These are phyloP conservation scores for Holacanthus passer DNA, from an alignment of 2,113 vertebrate genomes.

Conservation along the genomic window DNA sequence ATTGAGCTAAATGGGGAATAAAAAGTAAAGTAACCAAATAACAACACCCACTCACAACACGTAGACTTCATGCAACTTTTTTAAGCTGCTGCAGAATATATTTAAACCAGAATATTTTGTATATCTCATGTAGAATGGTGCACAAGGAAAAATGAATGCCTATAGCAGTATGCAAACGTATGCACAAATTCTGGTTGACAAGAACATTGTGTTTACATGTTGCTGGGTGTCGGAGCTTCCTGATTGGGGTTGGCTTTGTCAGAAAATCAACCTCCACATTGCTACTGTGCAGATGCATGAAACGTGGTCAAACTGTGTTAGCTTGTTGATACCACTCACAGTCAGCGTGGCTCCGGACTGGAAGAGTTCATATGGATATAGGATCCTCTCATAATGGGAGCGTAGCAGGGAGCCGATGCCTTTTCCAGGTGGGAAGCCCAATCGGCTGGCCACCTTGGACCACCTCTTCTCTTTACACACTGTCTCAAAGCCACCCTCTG, in stretches of 20 bases:
- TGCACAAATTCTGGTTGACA: neutral
- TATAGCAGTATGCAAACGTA: neutral
- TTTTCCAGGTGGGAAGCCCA: conserved; percentile 95
- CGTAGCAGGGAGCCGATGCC: conserved; percentile 92
- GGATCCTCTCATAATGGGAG: conserved; percentile 94
- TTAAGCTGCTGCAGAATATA: neutral
- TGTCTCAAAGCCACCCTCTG: conserved; percentile 95
- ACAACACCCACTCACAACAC: neutral
- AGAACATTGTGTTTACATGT: neutral
- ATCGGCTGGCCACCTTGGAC: conserved; percentile 93
- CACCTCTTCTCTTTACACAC: conserved; percentile 97
- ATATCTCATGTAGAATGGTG: neutral
- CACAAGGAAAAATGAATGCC: neutral
- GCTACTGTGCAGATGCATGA: neutral
- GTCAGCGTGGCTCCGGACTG: conserved; percentile 96
- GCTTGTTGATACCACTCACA: conserved; percentile 81
- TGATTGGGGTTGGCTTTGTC: neutral
- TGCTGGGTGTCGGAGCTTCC: neutral
- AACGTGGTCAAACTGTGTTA: neutral
- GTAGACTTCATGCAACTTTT: neutral
- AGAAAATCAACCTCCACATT: neutral
- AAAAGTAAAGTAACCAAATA: conserved; percentile 6
- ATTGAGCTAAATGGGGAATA: neutral
- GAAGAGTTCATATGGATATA: conserved; percentile 98
- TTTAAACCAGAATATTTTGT: too few species aligned